Base-by-base conservation (phyloP, 1,140 invertebrate species). In the Caerostris extrusa region DNA sequence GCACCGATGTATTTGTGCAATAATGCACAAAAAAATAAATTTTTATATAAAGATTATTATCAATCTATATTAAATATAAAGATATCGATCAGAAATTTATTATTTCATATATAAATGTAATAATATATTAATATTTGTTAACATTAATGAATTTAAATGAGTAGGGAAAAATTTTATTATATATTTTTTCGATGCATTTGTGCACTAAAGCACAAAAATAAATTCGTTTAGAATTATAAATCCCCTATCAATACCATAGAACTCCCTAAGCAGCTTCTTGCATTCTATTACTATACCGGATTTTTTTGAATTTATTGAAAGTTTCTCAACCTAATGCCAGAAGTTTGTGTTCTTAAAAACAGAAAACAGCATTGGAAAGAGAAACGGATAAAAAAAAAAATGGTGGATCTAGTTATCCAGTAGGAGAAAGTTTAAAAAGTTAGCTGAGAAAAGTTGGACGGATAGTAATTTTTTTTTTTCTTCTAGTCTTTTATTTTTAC, bases 351-450 rank as follows among this genome's bases (percentile, higher is more conserved):
- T 85, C 83, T 60, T 85, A 85, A 85, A 58, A 85, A 85, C 55
- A 85, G 57, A 85, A 85, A 58, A 85, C 71, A 50, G 71, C 71
- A 10, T 77, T 8, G 50, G 71, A 53, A 12, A 50, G 71, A 53
- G 8, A 7, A 12, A 6, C 14, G 10, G 71, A 12, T 34, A 34
- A 34, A 77, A 77, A 34, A 77, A 77, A 77, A 77, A 71, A 71
- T 71, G 53, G 71, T 50, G 71, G 71, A 77, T 77, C 71, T 77
- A 77, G 71, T 77, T 77, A 77, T 77, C 71, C 71, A 85, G 57
- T 58, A 56, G 56, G 57, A 85, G 14, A 91, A 91, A 91, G 90
- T 91, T 91, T 91, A 91, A 91, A 91, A 91, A 91, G 90, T 91
- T 91, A 91, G 90, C 71, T 50, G 71, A 77, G 71, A 77, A 77